These are phyloP conservation scores for Petromus typicus DNA, from an alignment of 2,113 vertebrate species.

Conservation along the genomic window DNA sequence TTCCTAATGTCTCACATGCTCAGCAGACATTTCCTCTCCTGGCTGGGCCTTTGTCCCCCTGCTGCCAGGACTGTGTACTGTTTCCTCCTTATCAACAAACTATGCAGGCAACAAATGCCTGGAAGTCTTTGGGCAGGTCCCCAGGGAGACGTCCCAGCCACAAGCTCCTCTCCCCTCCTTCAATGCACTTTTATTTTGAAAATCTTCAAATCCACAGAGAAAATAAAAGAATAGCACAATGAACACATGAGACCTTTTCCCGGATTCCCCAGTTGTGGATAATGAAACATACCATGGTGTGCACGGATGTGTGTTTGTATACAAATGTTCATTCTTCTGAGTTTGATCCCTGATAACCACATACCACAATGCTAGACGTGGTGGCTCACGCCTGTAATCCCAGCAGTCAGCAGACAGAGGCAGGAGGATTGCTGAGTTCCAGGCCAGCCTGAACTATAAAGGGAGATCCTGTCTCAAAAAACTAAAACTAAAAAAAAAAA, in stretches of 20 bases:
- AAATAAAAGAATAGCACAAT: background rate
- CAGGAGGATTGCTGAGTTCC: too few species aligned
- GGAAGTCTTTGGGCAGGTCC: background rate
- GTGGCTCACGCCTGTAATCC: too few species aligned
- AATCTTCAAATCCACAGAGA: slow-evolving; percentile 3
- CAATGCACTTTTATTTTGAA: background rate
- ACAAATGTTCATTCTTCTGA: background rate
- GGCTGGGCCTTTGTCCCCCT: slow-evolving; percentile 47
- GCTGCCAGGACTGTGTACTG: background rate
- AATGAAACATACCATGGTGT: background rate
- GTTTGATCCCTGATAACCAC: too few species aligned
- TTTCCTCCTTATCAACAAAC: background rate
- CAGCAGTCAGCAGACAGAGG: too few species aligned
- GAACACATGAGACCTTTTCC: background rate
- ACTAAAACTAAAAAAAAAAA: too few species aligned
- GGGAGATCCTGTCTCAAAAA: too few species aligned
- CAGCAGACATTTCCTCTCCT: background rate
- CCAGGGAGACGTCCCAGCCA: background rate
- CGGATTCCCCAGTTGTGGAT: background rate
- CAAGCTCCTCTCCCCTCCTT: background rate
- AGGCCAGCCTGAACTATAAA: too few species aligned
- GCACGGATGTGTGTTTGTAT: background rate
- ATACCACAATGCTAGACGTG: too few species aligned
- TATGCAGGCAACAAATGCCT: slow-evolving; percentile 50
- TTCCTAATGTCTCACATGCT: slow-evolving; percentile 5